Evolutionary conservation across 2,113 vertebrate species (phyloP), one percentile per base, ranked within the genome.

Genomic region (Eudyptes chrysolophus): DNA sequence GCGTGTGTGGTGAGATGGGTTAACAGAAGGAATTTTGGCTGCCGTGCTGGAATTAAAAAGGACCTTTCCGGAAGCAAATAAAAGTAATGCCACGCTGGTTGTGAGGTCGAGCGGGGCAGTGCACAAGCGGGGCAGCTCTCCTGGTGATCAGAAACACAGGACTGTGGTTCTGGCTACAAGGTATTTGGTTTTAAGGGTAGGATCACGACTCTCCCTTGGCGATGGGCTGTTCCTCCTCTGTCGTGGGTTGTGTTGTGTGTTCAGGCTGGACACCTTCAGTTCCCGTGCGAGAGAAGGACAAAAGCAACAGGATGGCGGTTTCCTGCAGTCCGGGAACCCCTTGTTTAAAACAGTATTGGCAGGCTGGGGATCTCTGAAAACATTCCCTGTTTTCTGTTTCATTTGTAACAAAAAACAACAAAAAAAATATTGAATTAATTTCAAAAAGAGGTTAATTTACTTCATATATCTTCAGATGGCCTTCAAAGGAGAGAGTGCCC

Each of bases 361-460:
- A 34, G 51, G 29, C 11, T 83, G 58, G 34, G 46, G 32, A 25
- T 44, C 7, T 52, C 30, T 48, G 9, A 52, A 27, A 52, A 30
- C 25, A 12, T 58, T 19, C 22, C 15, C 32, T 30, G 6, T 22
- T 75, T 79, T 70, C 40, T 64, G 20, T 60, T 70, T 69, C 29
- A 36, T 69, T 69, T 58, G 19, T 64, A 69, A n/a, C 27, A 9
- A 26, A 12, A 40, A 49, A 48, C 32, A 26, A 54, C 16, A 10
- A 25, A 2, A 24, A 9, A 24, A 3, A 40, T 32, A 20, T 8
- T 7, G 6, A 68, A 62, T n/a, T 29, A 0, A 13, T 55, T 61
- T 72, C 24, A 5, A 24, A n/a, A 72, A 34, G 9, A 34, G 7
- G 6, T 62, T 62, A 11, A 32, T 62, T 69, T 60, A 20, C 4